Evolutionary conservation across 2,113 vertebrate genomes (phyloP).

Genomic region (Phodopus roborovskii): DNA sequence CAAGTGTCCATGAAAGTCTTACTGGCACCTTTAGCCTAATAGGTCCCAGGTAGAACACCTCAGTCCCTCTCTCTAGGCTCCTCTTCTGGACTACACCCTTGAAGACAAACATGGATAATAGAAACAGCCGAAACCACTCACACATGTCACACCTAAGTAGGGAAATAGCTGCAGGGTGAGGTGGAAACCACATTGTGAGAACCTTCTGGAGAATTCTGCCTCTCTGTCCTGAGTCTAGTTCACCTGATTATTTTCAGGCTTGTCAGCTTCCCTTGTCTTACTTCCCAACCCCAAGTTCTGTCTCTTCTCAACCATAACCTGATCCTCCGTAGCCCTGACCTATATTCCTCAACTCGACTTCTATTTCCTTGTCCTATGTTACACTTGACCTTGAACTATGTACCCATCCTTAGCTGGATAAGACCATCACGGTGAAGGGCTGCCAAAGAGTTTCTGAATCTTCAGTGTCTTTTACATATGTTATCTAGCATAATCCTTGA

Average conservation of each 20-base stretch:
- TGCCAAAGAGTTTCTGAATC: background rate
- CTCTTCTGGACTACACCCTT: conserved; percentile 11
- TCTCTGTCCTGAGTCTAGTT: background rate
- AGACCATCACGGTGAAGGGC: background rate
- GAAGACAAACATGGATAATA: conserved; percentile 31
- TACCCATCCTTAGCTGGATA: background rate
- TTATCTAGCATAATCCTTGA: background rate
- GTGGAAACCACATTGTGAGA: conserved; percentile 11
- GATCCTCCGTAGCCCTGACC: background rate
- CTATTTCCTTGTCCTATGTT: background rate
- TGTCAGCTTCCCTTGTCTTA: background rate
- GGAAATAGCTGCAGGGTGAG: conserved; percentile 48
- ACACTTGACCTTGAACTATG: background rate
- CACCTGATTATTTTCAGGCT: background rate
- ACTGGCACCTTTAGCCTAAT: background rate
- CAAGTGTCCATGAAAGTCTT: background rate
- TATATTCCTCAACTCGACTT: background rate
- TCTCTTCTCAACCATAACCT: background rate
- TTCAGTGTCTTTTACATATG: background rate
- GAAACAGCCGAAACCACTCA: conserved; percentile 22
- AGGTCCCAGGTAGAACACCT: background rate
- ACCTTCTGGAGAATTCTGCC: background rate
- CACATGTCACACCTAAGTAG: background rate
- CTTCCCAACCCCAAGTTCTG: background rate
- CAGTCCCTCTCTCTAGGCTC: background rate